Evolutionary conservation across 2,113 vertebrate genomes (phyloP), one percentile per base, ranked within the genome.

Genomic region (Pseudonaja textilis): DNA sequence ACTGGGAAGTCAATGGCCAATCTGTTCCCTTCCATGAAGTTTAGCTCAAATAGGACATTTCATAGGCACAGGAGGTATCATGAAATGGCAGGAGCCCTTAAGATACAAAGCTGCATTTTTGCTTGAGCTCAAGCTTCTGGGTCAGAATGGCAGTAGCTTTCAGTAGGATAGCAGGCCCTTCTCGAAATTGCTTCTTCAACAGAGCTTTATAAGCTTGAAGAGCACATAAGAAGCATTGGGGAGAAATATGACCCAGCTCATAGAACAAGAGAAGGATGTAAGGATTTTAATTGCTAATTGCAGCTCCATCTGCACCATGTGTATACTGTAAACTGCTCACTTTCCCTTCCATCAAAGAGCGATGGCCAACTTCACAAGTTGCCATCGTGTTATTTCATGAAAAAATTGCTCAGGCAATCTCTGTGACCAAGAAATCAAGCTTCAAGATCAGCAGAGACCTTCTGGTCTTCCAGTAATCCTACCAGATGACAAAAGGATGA

Each of bases 191-290:
- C 12, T 91, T 89, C 86, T 85, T 12, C 3, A 2, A 54, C 22
- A 26, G 39, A 39, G 52, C 54, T 89, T 59, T 91, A 34, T 42
- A 52, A 59, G 45, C 54, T 16, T 50, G 90, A 93, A 88, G 56
- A 87, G 55, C 89, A 92, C 52, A 88, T 94, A 89, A 34, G 20
- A 90, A 85, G n/a, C 52, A 61, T 16, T 11, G 26, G 26, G 10
- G 26, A 64, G 59, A 92, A 94, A 87, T 55, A 69, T 91, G 86
- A 94, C 85, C 39, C 64, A 81, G 89, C 16, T 93, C 55, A 89
- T 47, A 81, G 9, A 9, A 47, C 16, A 42, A n/a, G 69, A 74
- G 14, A 26, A 59, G 39, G 86, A 91, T 91, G 88, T 91, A 89
- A 29, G 10, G 52, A 85, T 92, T 50, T 85, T 89, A 92, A 14